Percentiles rank a stretch among this genome's conserved stretches.
phyloP scores from a whole-genome alignment of 1,140 invertebrate genomes.

The Condylostylus longicornis region DNA sequence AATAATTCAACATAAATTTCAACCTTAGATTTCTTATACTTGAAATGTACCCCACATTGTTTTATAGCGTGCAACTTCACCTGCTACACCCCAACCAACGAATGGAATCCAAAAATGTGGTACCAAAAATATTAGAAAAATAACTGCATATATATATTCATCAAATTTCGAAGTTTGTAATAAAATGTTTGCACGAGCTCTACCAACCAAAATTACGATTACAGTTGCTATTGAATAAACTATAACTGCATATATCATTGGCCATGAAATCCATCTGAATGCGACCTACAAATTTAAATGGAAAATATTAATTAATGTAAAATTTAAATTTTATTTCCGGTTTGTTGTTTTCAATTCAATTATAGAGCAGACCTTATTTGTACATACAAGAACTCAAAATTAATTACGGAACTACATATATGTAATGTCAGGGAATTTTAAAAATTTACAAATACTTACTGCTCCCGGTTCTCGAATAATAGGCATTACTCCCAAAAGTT shows the following conservation, averaged over 20 bases:
- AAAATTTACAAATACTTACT: no score
- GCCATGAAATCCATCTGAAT: constrained; percentile 40
- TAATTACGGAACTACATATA: no score
- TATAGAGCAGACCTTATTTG: no score
- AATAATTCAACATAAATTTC: no score
- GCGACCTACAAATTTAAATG: constrained; percentile 33
- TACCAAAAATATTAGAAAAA: constrained; percentile 43
- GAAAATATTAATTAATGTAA: background rate
- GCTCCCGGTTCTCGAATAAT: constrained; percentile 35
- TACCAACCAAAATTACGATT: constrained; percentile 39
- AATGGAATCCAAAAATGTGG: constrained; percentile 48
- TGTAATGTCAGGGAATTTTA: background rate
- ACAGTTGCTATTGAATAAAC: constrained; percentile 39
- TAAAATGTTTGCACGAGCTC: constrained; percentile 39
- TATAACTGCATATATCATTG: constrained; percentile 40
- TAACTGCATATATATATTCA: constrained; percentile 44
- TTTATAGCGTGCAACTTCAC: constrained; percentile 44
- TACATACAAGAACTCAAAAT: no score
- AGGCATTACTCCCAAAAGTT: constrained; percentile 42
- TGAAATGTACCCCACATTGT: constrained; percentile 43
- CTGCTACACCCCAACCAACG: constrained; percentile 45
- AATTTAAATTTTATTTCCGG: background rate
- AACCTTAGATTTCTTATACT: constrained; percentile 27
- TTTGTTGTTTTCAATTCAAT: no score
- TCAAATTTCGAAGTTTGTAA: constrained; percentile 40